These are phyloP conservation scores for Ditula angustiorana DNA, from an alignment of 2,888 invertebrate genomes.

Conservation along the genomic window DNA sequence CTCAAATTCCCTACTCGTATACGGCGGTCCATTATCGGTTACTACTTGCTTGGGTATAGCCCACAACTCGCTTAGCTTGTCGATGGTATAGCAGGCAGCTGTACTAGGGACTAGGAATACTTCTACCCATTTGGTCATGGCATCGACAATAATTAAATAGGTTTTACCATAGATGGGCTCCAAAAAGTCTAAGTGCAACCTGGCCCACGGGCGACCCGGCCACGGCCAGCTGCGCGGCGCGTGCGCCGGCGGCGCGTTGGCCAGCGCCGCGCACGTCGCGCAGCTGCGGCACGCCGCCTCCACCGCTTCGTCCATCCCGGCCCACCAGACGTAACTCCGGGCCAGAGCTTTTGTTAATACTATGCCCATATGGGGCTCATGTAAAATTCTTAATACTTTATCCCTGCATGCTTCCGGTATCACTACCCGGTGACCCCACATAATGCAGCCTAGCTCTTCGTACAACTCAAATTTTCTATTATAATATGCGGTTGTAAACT, in stretches of 20 bases:
- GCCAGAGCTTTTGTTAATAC: slow-evolving; percentile 43
- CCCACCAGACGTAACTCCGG: slow-evolving; percentile 47
- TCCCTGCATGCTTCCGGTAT: slow-evolving; percentile 34
- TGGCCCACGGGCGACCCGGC: too few relatives aligned
- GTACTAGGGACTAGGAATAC: too few relatives aligned
- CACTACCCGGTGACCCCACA: slow-evolving; percentile 45
- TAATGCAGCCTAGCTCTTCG: slow-evolving; percentile 36
- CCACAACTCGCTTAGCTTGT: too few relatives aligned
- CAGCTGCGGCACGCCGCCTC: slow-evolving; percentile 20
- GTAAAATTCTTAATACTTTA: slow-evolving; percentile 25
- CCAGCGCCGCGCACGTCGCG: slow-evolving; percentile 13
- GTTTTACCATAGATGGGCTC: too few relatives aligned
- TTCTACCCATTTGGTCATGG: slow-evolving; percentile 24
- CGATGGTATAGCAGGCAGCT: too few relatives aligned
- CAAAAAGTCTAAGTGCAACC: too few relatives aligned
- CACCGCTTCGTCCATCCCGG: slow-evolving; percentile 39
- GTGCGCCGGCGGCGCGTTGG: slow-evolving; percentile 15
- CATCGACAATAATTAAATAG: too few relatives aligned
- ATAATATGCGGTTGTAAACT: slow-evolving; percentile 42
- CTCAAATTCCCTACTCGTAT: neutral
- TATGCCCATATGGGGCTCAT: slow-evolving; percentile 43
- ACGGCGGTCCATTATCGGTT: neutral
- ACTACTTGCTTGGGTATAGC: too few relatives aligned
- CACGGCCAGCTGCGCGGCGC: slow-evolving; percentile 3
- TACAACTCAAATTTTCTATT: slow-evolving; percentile 25